Conservation (phyloP, 2,888 invertebrate genomes). For the Hofmannophila pseudospretella region DNA sequence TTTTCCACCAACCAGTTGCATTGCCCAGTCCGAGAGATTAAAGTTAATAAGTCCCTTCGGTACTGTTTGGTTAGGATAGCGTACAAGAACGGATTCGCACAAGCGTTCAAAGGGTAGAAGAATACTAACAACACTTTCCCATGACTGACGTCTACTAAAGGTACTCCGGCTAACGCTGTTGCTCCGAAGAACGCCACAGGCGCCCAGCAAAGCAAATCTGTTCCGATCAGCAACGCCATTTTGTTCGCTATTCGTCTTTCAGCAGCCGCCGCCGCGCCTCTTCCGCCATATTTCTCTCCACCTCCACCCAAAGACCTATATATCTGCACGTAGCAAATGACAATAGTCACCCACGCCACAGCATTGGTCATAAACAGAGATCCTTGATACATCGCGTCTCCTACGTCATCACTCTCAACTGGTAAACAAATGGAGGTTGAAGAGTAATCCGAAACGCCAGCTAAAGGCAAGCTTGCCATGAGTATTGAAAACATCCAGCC, state of each 20-base stretch:
- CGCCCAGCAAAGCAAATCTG: slow-evolving; percentile 90
- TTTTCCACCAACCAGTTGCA: slow-evolving; percentile 61
- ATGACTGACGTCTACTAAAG: slow-evolving; percentile 88
- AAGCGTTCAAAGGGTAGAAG: slow-evolving; percentile 94
- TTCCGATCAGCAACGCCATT: slow-evolving; percentile 93
- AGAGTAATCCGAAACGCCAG: slow-evolving; percentile 92
- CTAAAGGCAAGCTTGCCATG: slow-evolving; percentile 88
- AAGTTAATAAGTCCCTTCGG: slow-evolving; percentile 83
- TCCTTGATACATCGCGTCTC: slow-evolving; percentile 86
- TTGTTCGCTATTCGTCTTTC: slow-evolving; percentile 90
- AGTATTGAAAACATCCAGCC: slow-evolving; percentile 89
- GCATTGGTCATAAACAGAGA: slow-evolving; percentile 86
- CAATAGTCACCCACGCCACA: slow-evolving; percentile 88
- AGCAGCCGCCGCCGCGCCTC: slow-evolving; percentile 79
- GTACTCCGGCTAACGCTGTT: slow-evolving; percentile 90
- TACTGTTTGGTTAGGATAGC: slow-evolving; percentile 94
- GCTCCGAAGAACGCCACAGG: slow-evolving; percentile 94
- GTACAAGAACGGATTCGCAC: slow-evolving; percentile 95
- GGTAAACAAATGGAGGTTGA: slow-evolving; percentile 93
- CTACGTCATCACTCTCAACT: slow-evolving; percentile 84
- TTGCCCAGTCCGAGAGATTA: slow-evolving; percentile 80
- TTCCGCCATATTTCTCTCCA: slow-evolving; percentile 81
- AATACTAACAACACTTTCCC: slow-evolving; percentile 91
- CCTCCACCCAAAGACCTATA: slow-evolving; percentile 88
- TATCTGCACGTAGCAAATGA: slow-evolving; percentile 91